Percentiles rank a stretch among this genome's conserved stretches.
These are phyloP conservation scores for Temnopleurus reevesii DNA, from an alignment of 53 echinoderm and acorn worm species.

Conservation along the genomic window DNA sequence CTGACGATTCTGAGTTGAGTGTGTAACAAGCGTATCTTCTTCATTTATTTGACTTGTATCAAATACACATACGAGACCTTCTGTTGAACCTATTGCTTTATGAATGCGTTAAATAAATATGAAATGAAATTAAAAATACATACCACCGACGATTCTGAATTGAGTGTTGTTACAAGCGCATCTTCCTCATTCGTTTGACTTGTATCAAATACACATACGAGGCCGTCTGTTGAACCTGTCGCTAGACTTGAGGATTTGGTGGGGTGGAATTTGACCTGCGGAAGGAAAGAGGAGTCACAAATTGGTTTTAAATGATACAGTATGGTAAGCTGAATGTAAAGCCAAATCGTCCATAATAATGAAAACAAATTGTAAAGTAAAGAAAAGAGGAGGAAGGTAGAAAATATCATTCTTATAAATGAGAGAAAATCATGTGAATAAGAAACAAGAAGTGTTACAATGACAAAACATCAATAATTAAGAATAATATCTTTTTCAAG, in stretches of 20 bases:
- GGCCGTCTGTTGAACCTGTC: conserved; percentile 88
- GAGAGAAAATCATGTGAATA: too few relatives aligned
- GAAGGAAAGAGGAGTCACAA: not conserved
- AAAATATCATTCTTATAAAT: too few relatives aligned
- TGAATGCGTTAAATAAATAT: too few relatives aligned
- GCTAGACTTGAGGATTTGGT: conserved; percentile 78
- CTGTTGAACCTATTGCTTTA: conserved; percentile 94
- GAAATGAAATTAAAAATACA: too few relatives aligned
- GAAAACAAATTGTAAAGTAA: too few relatives aligned
- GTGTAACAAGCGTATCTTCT: conserved; percentile 96
- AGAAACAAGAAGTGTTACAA: too few relatives aligned
- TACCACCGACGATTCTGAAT: conserved; percentile 96
- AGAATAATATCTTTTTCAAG: too few relatives aligned
- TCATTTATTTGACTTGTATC: conserved; percentile 97
- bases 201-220: conserved; percentile 94
- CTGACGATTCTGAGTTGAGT: conserved; percentile 94
- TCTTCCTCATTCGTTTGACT: conserved; percentile 94
- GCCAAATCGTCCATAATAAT: too few relatives aligned
- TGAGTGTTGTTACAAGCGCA: conserved; percentile 90
- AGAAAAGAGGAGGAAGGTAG: too few relatives aligned
- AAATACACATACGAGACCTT: conserved; percentile 94
- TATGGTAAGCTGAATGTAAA: too few relatives aligned
- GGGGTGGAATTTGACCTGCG: conserved; percentile 92
- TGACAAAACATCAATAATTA: too few relatives aligned
- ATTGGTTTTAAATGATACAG: not conserved